Conservation (phyloP, 1,140 invertebrate species). For the Zaprionus gabonicus region DNA sequence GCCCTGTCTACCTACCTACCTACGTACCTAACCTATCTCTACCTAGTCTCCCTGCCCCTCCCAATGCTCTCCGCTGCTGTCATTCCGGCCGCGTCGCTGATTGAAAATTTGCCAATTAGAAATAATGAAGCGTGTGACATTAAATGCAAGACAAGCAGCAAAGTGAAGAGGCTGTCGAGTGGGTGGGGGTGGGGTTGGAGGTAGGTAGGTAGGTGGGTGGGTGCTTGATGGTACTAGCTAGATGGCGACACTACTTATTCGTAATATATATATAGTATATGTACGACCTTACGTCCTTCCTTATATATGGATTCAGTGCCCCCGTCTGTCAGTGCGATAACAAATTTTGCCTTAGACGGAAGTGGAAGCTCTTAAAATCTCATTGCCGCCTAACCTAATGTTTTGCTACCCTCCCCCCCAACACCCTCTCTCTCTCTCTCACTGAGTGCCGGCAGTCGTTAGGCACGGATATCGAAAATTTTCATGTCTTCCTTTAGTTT, state of each 20-base stretch:
- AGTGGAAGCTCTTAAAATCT: constrained; percentile 81
- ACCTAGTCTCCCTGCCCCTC: too few relatives aligned
- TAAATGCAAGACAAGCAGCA: constrained; percentile 81
- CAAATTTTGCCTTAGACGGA: constrained; percentile 80
- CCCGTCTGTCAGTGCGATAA: constrained; percentile 67
- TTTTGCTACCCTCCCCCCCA: background rate
- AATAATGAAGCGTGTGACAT: constrained; percentile 83
- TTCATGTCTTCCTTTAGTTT: constrained; percentile 83
- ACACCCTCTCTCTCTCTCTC: background rate
- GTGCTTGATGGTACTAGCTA: background rate
- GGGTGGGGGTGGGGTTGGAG: background rate
- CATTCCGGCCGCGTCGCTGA: constrained; percentile 58
- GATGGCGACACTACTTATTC: constrained; percentile 42
- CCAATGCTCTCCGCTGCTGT: constrained; percentile 11
- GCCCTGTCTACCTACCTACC: background rate
- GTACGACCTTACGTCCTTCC: too few relatives aligned
- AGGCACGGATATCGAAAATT: constrained; percentile 82
- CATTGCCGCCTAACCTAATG: constrained; percentile 58
- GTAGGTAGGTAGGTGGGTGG: background rate
- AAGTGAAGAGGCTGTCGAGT: constrained; percentile 48
- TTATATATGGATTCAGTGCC: constrained; percentile 18
- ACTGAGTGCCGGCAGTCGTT: constrained; percentile 58
- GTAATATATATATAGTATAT: constrained; percentile 27
- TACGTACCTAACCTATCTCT: background rate
- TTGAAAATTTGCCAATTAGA: constrained; percentile 83